Conservation (phyloP, 2,113 vertebrate species). For the Lichenostomus cassidix region DNA sequence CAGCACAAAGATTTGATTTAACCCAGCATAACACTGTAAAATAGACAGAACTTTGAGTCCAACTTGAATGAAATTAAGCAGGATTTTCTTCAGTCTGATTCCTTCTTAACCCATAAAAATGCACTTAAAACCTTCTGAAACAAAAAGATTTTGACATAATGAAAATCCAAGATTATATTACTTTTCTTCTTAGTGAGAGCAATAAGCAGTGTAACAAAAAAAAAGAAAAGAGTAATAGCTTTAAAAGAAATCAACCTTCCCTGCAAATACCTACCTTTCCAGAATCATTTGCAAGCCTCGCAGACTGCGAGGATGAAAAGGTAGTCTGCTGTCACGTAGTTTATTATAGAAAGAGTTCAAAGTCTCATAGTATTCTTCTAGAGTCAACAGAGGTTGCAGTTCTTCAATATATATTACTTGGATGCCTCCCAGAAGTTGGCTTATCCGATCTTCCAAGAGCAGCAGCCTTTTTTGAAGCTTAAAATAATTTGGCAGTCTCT, state of each 20-base stretch:
- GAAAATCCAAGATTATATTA: not conserved
- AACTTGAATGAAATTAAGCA: not conserved
- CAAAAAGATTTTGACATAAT: not conserved
- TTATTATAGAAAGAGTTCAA: constrained; percentile 82
- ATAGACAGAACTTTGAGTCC: not conserved
- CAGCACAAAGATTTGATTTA: not conserved
- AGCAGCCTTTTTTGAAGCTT: constrained; percentile 83
- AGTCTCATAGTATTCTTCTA: constrained; percentile 85
- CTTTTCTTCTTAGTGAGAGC: not conserved
- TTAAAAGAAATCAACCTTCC: not conserved
- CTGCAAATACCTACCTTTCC: constrained; percentile 75
- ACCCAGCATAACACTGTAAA: not conserved
- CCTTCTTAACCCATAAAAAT: not conserved
- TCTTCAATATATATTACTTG: constrained; percentile 84
- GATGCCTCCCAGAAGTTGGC: constrained; percentile 86
- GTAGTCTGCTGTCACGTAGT: constrained; percentile 70
- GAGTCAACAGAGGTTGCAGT: constrained; percentile 80
- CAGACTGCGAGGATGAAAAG: constrained; percentile 87
- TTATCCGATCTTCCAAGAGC: constrained; percentile 86
- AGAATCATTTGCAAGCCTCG: constrained; percentile 87
- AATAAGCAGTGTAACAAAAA: not conserved
- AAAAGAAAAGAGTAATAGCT: not conserved
- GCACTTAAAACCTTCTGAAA: not conserved
- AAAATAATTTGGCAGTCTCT: constrained; percentile 83
- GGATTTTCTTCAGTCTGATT: not conserved